Evolutionary conservation across 2,113 vertebrate species (phyloP), one percentile per base, ranked within the genome.

Genomic region (Odobenus rosmarus): DNA sequence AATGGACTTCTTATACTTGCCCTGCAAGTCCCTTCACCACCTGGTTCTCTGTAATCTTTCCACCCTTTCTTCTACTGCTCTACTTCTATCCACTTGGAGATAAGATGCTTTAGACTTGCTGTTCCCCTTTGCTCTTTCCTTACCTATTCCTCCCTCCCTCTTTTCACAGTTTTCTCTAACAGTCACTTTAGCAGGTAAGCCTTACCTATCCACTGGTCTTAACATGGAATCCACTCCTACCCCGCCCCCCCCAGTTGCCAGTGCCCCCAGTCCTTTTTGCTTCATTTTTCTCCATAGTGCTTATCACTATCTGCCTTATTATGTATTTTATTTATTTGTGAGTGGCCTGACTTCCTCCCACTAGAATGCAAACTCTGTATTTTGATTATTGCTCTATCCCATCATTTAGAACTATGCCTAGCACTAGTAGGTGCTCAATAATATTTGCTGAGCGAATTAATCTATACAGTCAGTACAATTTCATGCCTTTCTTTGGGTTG

Each of bases 391-490:
- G 18, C 28, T 84, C 26, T 76, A 57, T 21, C 36, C 76, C 33
- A 79, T 76, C 10, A 92, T 61, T 33, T 46, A 64, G n/a, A 90
- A 88, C 39, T 69, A 12, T 46, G 62, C 3, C 49, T 90, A 64
- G n/a, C 49, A 95, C 93, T 3, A 91, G 81, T 51, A 82, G 53
- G 67, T 90, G 51, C 71, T 91, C 49, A 23, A 31, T 77, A 92
- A 92, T 96, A 92, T 55, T 81, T 71, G 5, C 57, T 46, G 26
- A 93, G 9, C 94, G 87, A 88, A 81, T 86, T 94, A 86, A 74
- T 36, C 42, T 12, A 62, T 31, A 64, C 4, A 94, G 51, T 86
- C 42, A 62, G 55, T 95, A 61, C 59, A 49, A 90, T 82, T 94
- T 67, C 69, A 90, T 59, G 33, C 49, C 42, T 94, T 93, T 96